These are phyloP conservation scores for Taxidea taxus DNA, from an alignment of 2,113 vertebrate species.

Conservation along the genomic window DNA sequence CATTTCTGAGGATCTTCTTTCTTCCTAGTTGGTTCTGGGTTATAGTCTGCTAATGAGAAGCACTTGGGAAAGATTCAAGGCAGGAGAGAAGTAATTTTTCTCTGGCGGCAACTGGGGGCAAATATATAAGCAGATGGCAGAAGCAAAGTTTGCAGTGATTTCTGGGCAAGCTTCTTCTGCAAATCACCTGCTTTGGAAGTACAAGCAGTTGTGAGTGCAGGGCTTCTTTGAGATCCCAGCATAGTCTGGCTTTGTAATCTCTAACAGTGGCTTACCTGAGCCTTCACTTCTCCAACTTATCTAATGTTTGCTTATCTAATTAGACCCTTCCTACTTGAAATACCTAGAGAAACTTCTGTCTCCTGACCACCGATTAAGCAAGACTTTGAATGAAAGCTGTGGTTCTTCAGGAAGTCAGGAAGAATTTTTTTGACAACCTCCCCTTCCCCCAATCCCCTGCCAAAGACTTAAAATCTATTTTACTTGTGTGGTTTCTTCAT, in stretches of 20 bases:
- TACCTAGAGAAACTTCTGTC: neutral
- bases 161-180: neutral
- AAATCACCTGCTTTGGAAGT: neutral
- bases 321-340: neutral
- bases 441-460: too few species aligned
- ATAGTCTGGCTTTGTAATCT: neutral
- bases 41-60: neutral
- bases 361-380: neutral
- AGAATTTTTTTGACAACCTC: neutral
- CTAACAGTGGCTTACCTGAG: neutral
- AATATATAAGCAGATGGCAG: neutral
- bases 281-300: neutral
- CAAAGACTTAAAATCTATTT: neutral
- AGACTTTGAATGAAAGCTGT: neutral
- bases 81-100: neutral
- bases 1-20: neutral
- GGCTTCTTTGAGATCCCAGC: neutral
- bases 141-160: neutral
- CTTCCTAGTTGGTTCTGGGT: neutral
- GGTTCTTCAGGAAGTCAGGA: neutral
- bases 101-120: neutral
- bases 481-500: neutral
- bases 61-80: neutral
- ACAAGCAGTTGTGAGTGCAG: neutral
- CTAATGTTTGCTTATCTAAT: neutral